A percentile compares a stretch with the other conserved stretches of the same genome.
Evolutionary conservation across 2,888 invertebrate species (phyloP).

Genomic region (Habroteleia sp.): DNA sequence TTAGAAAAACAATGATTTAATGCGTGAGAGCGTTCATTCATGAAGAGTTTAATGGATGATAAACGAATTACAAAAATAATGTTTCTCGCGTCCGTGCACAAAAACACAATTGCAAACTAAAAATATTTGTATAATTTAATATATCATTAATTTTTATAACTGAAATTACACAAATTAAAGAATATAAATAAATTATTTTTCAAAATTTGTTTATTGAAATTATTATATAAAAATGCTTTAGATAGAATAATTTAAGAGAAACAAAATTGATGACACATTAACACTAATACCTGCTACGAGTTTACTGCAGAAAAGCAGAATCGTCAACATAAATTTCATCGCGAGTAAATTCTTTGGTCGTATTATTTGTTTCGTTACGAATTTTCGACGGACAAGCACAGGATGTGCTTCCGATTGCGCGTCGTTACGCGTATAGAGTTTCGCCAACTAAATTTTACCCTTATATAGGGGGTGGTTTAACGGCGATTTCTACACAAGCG

Average conservation of each 20-base stretch:
- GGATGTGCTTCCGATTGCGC: slow-evolving; percentile 64
- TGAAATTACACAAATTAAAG: neutral
- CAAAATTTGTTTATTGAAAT: too few species aligned
- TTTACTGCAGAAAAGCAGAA: slow-evolving; percentile 21
- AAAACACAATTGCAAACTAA: slow-evolving; percentile 18
- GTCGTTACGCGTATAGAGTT: slow-evolving; percentile 71
- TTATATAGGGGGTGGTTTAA: slow-evolving; percentile 72
- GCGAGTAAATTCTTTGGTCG: slow-evolving; percentile 8
- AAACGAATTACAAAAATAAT: slow-evolving; percentile 47
- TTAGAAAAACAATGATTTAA: slow-evolving; percentile 49
- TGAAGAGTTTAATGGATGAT: slow-evolving; percentile 49
- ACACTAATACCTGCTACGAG: slow-evolving; percentile 30
- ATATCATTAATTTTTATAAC: neutral
- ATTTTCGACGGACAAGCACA: slow-evolving; percentile 38
- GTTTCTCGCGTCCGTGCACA: slow-evolving; percentile 34
- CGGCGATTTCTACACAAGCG: slow-evolving; percentile 57
- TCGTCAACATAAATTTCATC: slow-evolving; percentile 30
- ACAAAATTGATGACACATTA: too few species aligned
- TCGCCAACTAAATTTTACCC: slow-evolving; percentile 70
- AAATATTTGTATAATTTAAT: slow-evolving; percentile 11
- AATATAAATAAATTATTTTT: too few species aligned
- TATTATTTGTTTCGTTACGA: slow-evolving; percentile 21
- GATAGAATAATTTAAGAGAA: too few species aligned
- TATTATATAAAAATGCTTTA: too few species aligned
- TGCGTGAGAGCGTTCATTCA: slow-evolving; percentile 31